Evolutionary conservation across 2,888 invertebrate genomes (phyloP).

Genomic region (Cheilosia scutellata): DNA sequence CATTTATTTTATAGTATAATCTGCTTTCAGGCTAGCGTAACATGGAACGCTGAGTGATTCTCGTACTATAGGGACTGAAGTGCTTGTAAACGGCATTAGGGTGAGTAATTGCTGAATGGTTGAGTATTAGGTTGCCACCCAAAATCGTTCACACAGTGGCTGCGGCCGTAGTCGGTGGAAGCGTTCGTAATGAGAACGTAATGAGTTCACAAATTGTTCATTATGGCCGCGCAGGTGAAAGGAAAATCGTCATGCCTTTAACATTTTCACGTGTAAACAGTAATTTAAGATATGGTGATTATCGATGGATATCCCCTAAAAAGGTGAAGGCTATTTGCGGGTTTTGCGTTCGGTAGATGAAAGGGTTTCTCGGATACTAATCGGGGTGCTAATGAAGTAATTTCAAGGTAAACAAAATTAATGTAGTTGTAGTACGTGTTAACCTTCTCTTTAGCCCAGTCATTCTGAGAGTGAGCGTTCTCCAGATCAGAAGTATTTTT

Average conservation of each 20-base stretch:
- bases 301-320: constrained; percentile 2
- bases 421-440: neutral
- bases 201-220: constrained; percentile 72
- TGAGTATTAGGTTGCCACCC: constrained; percentile 21
- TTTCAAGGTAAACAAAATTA: neutral
- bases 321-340: constrained; percentile 6
- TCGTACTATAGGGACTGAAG: constrained; percentile 1
- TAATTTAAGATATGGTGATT: constrained; percentile 44
- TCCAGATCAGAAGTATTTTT: too few species aligned
- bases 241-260: constrained; percentile 5
- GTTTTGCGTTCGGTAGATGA: constrained; percentile 11
- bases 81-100: constrained; percentile 51
- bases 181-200: constrained; percentile 25
- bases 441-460: neutral
- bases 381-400: constrained; percentile 36
- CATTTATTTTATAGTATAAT: constrained; percentile 60
- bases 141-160: constrained; percentile 15
- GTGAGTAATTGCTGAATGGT: constrained; percentile 44
- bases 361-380: constrained; percentile 32
- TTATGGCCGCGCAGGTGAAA: constrained; percentile 32
- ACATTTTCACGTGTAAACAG: constrained; percentile 39
- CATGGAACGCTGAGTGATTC: constrained; percentile 27
- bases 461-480: too few species aligned
- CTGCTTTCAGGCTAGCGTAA: constrained; percentile 28
- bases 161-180: constrained; percentile 24